Percentiles rank a stretch among this genome's conserved stretches.
Evolutionary conservation across 2,113 vertebrate genomes (phyloP).

Genomic region (Cebidichthys violaceus): DNA sequence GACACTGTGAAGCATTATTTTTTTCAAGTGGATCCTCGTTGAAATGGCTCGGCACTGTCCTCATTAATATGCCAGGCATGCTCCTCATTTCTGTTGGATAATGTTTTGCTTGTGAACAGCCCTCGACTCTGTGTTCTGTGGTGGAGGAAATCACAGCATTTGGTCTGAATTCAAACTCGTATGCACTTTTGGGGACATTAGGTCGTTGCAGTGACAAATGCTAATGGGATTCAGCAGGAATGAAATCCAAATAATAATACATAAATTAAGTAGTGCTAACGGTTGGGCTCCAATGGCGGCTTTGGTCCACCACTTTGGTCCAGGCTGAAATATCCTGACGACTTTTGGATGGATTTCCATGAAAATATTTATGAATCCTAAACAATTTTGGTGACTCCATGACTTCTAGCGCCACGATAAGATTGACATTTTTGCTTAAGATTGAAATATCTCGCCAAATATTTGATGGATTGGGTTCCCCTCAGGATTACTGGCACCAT

Average conservation of each 20-base stretch:
- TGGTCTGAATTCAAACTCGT: background rate
- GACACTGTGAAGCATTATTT: conserved; percentile 20
- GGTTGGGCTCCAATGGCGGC: background rate
- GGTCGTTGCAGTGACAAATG: background rate
- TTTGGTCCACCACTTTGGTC: background rate
- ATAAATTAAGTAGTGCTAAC: background rate
- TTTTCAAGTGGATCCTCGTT: background rate
- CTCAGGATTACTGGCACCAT: background rate
- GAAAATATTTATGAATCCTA: background rate
- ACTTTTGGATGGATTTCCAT: background rate
- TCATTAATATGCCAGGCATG: conserved; percentile 14
- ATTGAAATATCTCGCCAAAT: background rate
- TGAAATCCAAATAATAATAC: background rate
- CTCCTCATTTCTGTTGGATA: conserved; percentile 13
- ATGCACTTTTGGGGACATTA: background rate
- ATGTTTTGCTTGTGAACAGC: conserved; percentile 12
- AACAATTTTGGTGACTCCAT: background rate
- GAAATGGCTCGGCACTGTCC: background rate
- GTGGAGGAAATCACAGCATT: conserved; percentile 7
- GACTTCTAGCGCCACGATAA: background rate
- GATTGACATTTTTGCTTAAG: background rate
- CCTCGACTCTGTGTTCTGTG: background rate
- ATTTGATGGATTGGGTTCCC: background rate
- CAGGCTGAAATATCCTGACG: background rate
- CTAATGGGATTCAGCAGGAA: background rate